Evolutionary conservation across 35 echinoderm and acorn worm genomes (phyloP).

Genomic region (Diadema setosum): DNA sequence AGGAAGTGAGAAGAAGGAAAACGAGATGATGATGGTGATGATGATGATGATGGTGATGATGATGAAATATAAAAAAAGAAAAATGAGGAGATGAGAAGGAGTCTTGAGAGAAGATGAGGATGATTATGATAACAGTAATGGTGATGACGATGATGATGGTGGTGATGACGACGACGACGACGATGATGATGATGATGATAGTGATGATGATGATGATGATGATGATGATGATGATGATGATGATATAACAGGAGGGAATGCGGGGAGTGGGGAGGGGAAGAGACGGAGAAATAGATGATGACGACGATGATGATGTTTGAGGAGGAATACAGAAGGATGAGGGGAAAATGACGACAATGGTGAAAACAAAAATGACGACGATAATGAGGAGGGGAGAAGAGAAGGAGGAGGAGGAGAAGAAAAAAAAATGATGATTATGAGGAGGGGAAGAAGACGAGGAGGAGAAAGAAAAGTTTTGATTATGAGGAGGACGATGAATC

Average conservation of each 20-base stretch:
- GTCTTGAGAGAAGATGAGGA: background rate
- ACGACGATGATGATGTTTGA: too few relatives aligned
- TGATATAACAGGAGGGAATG: background rate
- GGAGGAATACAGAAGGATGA: background rate
- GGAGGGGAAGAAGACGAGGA: too few relatives aligned
- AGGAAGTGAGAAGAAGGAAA: too few relatives aligned
- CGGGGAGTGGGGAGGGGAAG: background rate
- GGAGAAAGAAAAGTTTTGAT: too few relatives aligned
- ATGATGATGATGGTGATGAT: too few relatives aligned
- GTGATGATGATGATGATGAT: background rate
- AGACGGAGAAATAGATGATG: background rate
- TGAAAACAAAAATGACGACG: background rate
- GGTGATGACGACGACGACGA: background rate
- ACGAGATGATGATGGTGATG: too few relatives aligned
- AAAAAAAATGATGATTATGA: too few relatives aligned
- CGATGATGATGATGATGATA: background rate
- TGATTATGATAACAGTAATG: background rate
- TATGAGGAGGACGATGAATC: too few relatives aligned
- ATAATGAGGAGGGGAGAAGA: background rate
- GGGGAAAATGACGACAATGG: background rate
- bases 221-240: background rate
- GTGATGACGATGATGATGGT: background rate
- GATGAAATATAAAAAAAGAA: too few relatives aligned
- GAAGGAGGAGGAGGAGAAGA: background rate
- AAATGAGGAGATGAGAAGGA: too few relatives aligned